Conservation (phyloP, 2,888 invertebrate species). For the Theristus sp. region DNA sequence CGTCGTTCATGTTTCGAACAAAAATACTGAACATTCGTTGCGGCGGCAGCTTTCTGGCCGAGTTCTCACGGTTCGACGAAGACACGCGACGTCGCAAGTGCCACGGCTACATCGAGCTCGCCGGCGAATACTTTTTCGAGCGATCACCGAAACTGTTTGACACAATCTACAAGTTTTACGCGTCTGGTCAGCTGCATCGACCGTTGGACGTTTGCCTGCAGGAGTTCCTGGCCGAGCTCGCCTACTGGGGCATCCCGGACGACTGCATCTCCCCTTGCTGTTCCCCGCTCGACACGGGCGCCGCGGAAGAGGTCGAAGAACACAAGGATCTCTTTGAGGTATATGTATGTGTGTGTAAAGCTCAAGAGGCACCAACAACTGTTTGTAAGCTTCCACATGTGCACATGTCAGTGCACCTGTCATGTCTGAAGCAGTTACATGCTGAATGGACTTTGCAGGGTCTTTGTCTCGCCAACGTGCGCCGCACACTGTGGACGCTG, state of each 20-base stretch:
- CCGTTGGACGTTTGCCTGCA: neutral
- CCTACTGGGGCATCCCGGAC: conserved; percentile 20
- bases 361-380: no score
- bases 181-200: conserved; percentile 15
- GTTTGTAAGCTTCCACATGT: no score
- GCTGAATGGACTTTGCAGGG: no score
- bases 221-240: conserved; percentile 11
- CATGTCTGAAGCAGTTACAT: no score
- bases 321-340: neutral
- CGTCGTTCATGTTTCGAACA: conserved; percentile 9
- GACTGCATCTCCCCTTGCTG: conserved; percentile 19
- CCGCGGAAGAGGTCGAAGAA: neutral
- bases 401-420: no score
- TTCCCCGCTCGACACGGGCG: conserved; percentile 11
- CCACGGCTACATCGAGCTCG: conserved; percentile 11
- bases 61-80: neutral
- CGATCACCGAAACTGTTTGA: conserved; percentile 21
- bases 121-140: conserved; percentile 25
- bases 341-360: neutral
- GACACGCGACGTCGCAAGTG: neutral
- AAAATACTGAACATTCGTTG: neutral
- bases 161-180: conserved; percentile 22
- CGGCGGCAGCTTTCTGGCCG: neutral
- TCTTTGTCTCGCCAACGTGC: neutral
- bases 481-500: neutral